phyloP scores from a whole-genome alignment of 1,140 invertebrate species.

The Eufriesea mexicana region DNA sequence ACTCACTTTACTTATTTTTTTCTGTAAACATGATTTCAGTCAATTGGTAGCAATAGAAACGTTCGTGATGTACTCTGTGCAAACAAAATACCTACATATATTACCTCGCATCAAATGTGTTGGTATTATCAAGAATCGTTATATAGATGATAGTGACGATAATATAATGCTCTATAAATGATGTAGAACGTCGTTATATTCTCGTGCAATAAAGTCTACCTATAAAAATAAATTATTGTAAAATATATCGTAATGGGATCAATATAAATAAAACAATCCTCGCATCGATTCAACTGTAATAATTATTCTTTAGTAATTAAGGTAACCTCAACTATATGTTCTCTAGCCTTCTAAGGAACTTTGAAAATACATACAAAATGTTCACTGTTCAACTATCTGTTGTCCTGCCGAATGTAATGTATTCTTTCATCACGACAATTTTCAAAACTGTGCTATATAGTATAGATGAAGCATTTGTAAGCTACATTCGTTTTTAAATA shows the following conservation, averaged over 20 bases:
- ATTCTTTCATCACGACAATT: not conserved
- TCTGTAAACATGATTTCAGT: not conserved
- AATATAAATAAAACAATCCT: constrained; percentile 41
- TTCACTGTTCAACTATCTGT: not conserved
- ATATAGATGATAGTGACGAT: not conserved
- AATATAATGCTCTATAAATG: constrained; percentile 33
- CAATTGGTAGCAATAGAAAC: constrained; percentile 7
- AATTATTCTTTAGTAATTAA: constrained; percentile 18
- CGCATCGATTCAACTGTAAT: constrained; percentile 38
- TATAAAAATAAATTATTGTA: constrained; percentile 59
- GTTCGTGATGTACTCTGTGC: no score
- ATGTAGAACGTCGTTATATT: constrained; percentile 40
- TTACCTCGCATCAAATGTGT: not conserved
- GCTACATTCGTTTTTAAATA: not conserved
- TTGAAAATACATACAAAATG: constrained; percentile 40
- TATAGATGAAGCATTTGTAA: not conserved
- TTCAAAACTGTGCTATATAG: not conserved
- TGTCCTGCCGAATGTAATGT: not conserved
- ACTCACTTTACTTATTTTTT: not conserved
- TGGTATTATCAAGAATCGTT: not conserved
- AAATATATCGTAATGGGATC: constrained; percentile 44
- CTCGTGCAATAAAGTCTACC: constrained; percentile 27
- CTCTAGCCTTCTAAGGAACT: constrained; percentile 43
- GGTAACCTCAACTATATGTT: constrained; percentile 20
- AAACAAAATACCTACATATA: not conserved